Evolutionary conservation across 2,797 vertebrate species (phyloP), one percentile per base, ranked within the genome.

Genomic region (Gallinago solitaria): DNA sequence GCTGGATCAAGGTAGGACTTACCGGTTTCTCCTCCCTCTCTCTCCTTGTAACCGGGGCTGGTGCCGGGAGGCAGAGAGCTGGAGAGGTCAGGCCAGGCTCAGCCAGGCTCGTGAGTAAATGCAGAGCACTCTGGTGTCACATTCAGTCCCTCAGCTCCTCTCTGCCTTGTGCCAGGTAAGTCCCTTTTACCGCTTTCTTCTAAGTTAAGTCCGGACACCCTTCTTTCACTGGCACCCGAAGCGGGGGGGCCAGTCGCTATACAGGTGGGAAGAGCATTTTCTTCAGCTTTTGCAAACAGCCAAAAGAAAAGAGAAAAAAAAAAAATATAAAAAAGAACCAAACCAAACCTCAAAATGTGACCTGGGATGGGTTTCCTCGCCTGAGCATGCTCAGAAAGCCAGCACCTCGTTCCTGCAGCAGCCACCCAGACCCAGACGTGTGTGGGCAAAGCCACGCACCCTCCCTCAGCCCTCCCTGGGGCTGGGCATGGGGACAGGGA

Each of bases 1-100:
- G 98, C 98, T 98, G 98, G 98, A 99, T 95, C 98, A 99, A 99
- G 99, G 99, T 99, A 99, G 99, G 99, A 98, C 96, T 98, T 89
- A 97, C 93, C 95, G 97, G 97, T 98, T 98, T 98, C 97, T 98
- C 98, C 98, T 98, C 98, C 97, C 97, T 98, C 98, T 98, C 95
- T 97, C 96, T 94, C 95, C 96, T 96, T 96, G 56, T 97, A 15
- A 93, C 93, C 93, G 95, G 97, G 94, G 96, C 93, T 91, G 93
- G 95, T 97, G 93, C 97, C 94, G 37, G 96, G 97, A 97, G 97
- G 96, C 96, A 97, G 97, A 95, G 96, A 97, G 95, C 95, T 96
- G 95, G 95, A 95, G 91, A 95, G 96, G 90, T 92, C 94, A 96
- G 51, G 95, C 93, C 93, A 12, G 94, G 96, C 90, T 95, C 96